Conservation (phyloP, 2,113 vertebrate genomes). For the Rhinolophus sinicus region DNA sequence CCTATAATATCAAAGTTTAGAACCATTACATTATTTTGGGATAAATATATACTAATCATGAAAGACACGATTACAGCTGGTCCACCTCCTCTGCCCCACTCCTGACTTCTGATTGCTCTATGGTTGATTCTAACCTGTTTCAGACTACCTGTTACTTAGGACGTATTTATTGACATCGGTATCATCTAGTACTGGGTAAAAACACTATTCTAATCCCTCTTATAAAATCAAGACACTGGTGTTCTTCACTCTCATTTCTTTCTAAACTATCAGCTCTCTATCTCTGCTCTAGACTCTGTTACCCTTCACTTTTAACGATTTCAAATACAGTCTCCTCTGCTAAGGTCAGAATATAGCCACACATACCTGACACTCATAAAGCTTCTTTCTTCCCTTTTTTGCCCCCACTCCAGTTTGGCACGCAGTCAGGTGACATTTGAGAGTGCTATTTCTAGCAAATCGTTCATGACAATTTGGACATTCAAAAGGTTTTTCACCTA, state of each 20-base stretch:
- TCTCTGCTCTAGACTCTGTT: background rate
- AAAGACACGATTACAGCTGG: background rate
- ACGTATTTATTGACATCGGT: background rate
- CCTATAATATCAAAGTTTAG: background rate
- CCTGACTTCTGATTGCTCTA: background rate
- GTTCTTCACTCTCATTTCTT: background rate
- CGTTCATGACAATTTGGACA: slow-evolving; percentile 98
- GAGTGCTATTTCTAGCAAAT: slow-evolving; percentile 97
- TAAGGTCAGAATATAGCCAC: background rate
- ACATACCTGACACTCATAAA: slow-evolving; percentile 99
- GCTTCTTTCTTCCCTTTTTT: slow-evolving; percentile 98
- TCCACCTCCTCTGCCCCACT: background rate
- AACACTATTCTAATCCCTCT: background rate
- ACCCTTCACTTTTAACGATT: background rate
- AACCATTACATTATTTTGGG: background rate
- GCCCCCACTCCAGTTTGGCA: slow-evolving; percentile 97
- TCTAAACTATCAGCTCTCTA: background rate
- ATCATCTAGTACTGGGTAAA: background rate
- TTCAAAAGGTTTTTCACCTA: slow-evolving; percentile 98
- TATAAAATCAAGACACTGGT: background rate
- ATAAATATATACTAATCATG: background rate
- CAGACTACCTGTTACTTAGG: background rate
- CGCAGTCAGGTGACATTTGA: slow-evolving; percentile 97
- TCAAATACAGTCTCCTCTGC: background rate
- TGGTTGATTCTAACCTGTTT: background rate